Evolutionary conservation across 2,797 vertebrate genomes (phyloP).

Genomic region (Sphaeramia orbicularis): DNA sequence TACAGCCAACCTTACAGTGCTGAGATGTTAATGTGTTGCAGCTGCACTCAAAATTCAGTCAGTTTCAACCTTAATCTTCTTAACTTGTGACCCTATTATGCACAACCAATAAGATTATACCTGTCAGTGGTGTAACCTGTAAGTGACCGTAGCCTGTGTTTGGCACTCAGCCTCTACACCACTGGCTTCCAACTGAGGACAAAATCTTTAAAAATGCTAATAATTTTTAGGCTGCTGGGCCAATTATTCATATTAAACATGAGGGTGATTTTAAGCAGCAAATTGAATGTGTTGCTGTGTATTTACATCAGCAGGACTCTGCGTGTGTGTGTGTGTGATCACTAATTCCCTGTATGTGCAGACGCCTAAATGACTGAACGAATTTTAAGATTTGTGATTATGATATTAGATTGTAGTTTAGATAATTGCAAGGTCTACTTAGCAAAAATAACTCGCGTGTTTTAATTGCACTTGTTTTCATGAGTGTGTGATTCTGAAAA

Average conservation of each 20-base stretch:
- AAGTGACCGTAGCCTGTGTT: conserved; percentile 1
- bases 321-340: background rate
- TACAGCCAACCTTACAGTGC: background rate
- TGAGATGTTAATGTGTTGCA: background rate
- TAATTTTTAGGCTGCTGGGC: background rate
- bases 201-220: background rate
- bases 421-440: too few relatives aligned
- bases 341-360: too few relatives aligned
- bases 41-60: conserved; percentile 8
- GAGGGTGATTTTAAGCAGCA: background rate
- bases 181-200: background rate
- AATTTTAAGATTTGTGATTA: too few relatives aligned
- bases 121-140: conserved; percentile 14
- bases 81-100: conserved; percentile 3
- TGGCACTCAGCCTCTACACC: background rate
- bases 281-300: background rate
- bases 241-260: background rate
- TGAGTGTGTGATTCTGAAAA: too few relatives aligned
- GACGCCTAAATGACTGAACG: too few relatives aligned
- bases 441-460: too few relatives aligned
- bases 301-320: background rate
- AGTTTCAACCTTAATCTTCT: conserved; percentile 16
- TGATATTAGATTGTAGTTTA: too few relatives aligned
- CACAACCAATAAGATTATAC: conserved; percentile 15
- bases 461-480: too few relatives aligned